Base-by-base conservation (phyloP, 2,113 vertebrate species). In the Pollimyrus isidori region DNA sequence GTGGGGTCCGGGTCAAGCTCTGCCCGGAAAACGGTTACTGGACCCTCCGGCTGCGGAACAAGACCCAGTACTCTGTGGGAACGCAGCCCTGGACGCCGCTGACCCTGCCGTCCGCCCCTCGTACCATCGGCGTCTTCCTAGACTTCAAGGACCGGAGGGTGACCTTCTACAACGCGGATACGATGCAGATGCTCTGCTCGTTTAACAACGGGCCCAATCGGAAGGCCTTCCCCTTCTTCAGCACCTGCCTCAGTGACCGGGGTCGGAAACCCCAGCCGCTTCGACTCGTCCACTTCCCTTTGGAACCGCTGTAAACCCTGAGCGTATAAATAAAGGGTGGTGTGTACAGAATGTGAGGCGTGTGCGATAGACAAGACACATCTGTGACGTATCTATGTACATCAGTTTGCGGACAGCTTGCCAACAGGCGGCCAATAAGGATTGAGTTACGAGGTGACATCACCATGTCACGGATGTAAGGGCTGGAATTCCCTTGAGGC, bases 181-280 rank as follows among this genome's bases (percentile, higher is more conserved):
- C 95, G 46, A 97, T 98, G 97, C 94, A 92, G 13, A 94, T 97
- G 89, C 93, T 98, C 35, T 96, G 94, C 93, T 95, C 95, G 0
- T 98, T 97, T 87, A 86, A 90, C 85, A 92, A 92, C 1, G 95
- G 94, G n/a, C 94, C 95, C 0, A 91, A 94, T 0, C 91, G 93
- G 62, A 95, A 93, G 4, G 94, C 92, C 56, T 96, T 95, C 83
- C 96, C 97, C 52, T 97, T 98, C 93, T 97, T 98, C 93, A 97
- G 97, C 93, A 96, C 97, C 3, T 97, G 97, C 90, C 95, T 98
- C 35, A 96, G 94, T 0, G 95, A 95, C 0, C 93, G 91, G 15
- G 90, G 87, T 26, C 94, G 93, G 62, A 96, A 94, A 4, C 1
- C 93, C 3, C 96, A 95, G 87, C 95, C 96, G 1, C 95, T 98